Evolutionary conservation across 2,888 invertebrate species (phyloP).

Genomic region (Adelphocoris suturalis): DNA sequence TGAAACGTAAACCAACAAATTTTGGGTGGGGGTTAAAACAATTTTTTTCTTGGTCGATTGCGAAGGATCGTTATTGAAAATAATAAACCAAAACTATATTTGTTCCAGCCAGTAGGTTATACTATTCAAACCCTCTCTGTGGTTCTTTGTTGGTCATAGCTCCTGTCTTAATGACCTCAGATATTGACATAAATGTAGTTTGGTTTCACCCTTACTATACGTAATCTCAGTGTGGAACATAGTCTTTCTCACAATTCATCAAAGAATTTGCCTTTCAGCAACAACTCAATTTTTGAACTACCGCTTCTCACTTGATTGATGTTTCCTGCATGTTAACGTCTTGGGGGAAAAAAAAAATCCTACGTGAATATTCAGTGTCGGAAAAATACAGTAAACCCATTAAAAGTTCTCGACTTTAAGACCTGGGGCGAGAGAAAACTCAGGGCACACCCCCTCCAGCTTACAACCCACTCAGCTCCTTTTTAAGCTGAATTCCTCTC

Average conservation of each 20-base stretch:
- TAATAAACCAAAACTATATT: too few species aligned
- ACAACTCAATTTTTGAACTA: background rate
- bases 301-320: background rate
- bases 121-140: too few species aligned
- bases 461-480: background rate
- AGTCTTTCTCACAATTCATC: background rate
- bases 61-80: too few species aligned
- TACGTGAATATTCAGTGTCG: background rate
- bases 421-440: background rate
- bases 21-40: too few species aligned
- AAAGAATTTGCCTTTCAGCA: constrained; percentile 12
- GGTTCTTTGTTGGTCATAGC: too few species aligned
- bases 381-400: constrained; percentile 11
- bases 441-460: background rate
- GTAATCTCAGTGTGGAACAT: too few species aligned
- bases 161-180: too few species aligned
- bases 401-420: constrained; percentile 4
- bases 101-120: too few species aligned
- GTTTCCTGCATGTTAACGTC: background rate
- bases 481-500: background rate
- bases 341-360: background rate
- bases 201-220: too few species aligned
- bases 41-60: too few species aligned
- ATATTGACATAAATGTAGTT: too few species aligned
- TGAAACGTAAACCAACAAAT: too few species aligned